These are phyloP conservation scores for Tiliqua scincoides DNA, from an alignment of 2,113 vertebrate species.

Conservation along the genomic window DNA sequence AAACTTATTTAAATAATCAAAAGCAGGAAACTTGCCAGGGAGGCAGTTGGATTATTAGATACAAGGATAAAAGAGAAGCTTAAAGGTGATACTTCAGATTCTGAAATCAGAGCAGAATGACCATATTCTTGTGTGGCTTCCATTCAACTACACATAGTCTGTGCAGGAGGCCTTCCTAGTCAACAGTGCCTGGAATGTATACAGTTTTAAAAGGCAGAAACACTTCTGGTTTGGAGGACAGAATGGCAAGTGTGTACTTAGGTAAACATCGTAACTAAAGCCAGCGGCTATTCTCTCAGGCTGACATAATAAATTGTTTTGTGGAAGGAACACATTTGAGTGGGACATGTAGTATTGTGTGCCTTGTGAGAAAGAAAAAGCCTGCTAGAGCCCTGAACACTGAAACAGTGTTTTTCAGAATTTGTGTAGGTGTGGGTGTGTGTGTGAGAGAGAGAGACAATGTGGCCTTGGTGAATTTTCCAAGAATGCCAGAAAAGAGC, in stretches of 20 bases:
- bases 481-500: conserved; percentile 60
- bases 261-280: conserved; percentile 22
- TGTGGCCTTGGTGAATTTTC: conserved; percentile 59
- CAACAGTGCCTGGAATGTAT: not conserved
- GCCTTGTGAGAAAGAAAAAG: conserved; percentile 68
- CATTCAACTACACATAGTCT: too few relatives aligned
- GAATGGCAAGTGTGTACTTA: not conserved
- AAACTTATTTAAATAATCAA: too few relatives aligned
- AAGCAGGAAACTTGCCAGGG: too few relatives aligned
- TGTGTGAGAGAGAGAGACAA: conserved; percentile 50
- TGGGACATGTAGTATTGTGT: conserved; percentile 63
- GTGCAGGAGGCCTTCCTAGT: not conserved
- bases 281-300: not conserved
- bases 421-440: conserved; percentile 50
- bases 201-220: not conserved
- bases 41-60: too few relatives aligned
- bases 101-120: too few relatives aligned
- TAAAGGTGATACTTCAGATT: not conserved
- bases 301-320: conserved; percentile 58
- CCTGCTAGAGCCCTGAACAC: conserved; percentile 62
- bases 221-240: not conserved
- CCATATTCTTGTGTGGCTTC: too few relatives aligned
- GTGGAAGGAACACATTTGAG: conserved; percentile 60
- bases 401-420: conserved; percentile 59
- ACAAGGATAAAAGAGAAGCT: not conserved